Evolutionary conservation across 2,888 invertebrate genomes (phyloP).

Genomic region (Teinopalpus imperialis): DNA sequence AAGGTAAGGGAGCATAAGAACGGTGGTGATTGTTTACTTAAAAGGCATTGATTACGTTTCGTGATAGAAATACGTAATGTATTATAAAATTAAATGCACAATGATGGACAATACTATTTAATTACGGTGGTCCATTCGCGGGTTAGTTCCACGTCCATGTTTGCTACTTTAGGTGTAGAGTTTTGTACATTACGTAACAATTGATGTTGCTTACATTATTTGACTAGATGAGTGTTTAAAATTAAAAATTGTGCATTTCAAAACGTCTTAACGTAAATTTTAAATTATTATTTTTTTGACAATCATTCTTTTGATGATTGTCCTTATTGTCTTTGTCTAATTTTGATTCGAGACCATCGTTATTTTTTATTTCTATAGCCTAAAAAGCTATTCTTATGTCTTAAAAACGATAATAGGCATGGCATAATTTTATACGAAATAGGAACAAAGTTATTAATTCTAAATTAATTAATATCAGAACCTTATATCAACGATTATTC

Average conservation of each 20-base stretch:
- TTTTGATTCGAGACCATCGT: not conserved
- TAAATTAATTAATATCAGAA: no score
- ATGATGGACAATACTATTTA: conserved; percentile 75
- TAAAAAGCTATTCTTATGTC: no score
- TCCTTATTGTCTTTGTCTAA: not conserved
- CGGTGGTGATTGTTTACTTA: conserved; percentile 25
- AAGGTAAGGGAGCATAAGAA: conserved; percentile 13
- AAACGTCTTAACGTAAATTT: conserved; percentile 3
- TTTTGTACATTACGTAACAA: conserved; percentile 61
- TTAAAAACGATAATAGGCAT: no score
- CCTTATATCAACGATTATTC: no score
- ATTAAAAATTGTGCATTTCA: conserved; percentile 14
- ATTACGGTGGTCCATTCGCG: conserved; percentile 73
- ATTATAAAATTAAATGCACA: conserved; percentile 62
- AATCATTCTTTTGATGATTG: conserved; percentile 23
- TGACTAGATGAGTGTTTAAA: conserved; percentile 8
- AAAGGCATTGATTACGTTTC: conserved; percentile 43
- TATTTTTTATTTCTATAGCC: not conserved
- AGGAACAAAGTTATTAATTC: no score
- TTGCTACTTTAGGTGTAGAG: conserved; percentile 55
- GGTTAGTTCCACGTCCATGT: conserved; percentile 69
- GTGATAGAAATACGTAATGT: conserved; percentile 69
- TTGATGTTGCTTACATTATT: conserved; percentile 49
- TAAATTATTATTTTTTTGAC: not conserved
- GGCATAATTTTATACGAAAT: no score